Percentiles rank a stretch among this genome's conserved stretches.
Conservation (phyloP, 2,113 vertebrate genomes). For the Archilochus colubris region DNA sequence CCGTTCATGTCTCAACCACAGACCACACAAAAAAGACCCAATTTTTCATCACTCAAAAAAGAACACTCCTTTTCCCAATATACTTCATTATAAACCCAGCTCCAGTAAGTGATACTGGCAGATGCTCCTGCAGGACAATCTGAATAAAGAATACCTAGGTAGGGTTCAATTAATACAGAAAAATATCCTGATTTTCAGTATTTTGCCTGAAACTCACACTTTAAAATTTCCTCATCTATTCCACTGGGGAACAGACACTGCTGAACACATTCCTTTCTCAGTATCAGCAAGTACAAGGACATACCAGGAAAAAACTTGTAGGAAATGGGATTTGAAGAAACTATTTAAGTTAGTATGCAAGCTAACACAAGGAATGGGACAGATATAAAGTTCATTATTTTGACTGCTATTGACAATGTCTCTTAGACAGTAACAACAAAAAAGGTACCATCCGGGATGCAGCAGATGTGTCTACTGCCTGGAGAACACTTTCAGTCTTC, state of each 20-base stretch:
- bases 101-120: background rate
- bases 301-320: background rate
- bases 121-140: background rate
- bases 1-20: background rate
- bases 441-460: background rate
- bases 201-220: background rate
- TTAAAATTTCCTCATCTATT: background rate
- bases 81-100: background rate
- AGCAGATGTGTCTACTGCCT: fast-evolving
- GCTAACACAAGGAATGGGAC: background rate
- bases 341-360: background rate
- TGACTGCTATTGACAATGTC: background rate
- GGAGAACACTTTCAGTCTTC: background rate
- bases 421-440: background rate
- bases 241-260: background rate
- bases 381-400: background rate
- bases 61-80: background rate
- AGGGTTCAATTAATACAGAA: background rate
- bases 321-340: background rate
- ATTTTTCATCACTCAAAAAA: background rate
- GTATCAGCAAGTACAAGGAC: background rate
- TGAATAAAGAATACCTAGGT: background rate
- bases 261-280: background rate
- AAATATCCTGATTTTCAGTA: background rate
- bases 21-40: background rate